Conservation (phyloP, 1,140 invertebrate species). For the Drosophila varians region DNA sequence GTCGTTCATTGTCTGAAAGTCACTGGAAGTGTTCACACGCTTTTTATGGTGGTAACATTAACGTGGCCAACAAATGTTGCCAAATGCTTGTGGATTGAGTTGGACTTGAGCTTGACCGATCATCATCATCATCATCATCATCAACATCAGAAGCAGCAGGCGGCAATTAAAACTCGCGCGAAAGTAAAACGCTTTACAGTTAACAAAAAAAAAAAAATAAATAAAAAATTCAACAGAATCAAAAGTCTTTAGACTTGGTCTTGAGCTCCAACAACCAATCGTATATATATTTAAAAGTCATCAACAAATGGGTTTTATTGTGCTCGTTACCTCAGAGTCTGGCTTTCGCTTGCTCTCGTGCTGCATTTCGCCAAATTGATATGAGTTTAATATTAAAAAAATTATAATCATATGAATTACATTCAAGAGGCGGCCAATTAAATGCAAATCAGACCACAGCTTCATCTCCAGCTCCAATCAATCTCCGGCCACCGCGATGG, state of each 20-base stretch:
- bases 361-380: slow-evolving; percentile 51
- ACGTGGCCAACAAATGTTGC: slow-evolving; percentile 53
- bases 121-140: slow-evolving; percentile 45
- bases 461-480: slow-evolving; percentile 37
- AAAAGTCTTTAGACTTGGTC: neutral
- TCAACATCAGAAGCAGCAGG: slow-evolving; percentile 40
- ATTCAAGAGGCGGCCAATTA: slow-evolving; percentile 28
- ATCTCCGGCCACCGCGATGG: slow-evolving; percentile 37
- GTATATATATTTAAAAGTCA: slow-evolving; percentile 52
- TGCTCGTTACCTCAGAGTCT: slow-evolving; percentile 16
- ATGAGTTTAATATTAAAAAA: slow-evolving; percentile 10
- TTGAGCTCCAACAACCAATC: slow-evolving; percentile 35
- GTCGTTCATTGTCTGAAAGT: slow-evolving; percentile 16
- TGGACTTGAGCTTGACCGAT: slow-evolving; percentile 3
- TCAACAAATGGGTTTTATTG: slow-evolving; percentile 40
- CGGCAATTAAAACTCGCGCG: slow-evolving; percentile 67
- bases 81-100: slow-evolving; percentile 26
- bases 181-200: slow-evolving; percentile 65
- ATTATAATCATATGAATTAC: slow-evolving; percentile 14
- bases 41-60: slow-evolving; percentile 54
- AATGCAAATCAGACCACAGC: slow-evolving; percentile 51
- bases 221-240: slow-evolving; percentile 3
- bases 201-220: slow-evolving; percentile 24
- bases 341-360: slow-evolving; percentile 35
- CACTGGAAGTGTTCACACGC: slow-evolving; percentile 59